Percentiles rank a stretch among this genome's conserved stretches.
These are phyloP conservation scores for Calyptomena viridis DNA, from an alignment of 2,113 vertebrate genomes.

Conservation along the genomic window DNA sequence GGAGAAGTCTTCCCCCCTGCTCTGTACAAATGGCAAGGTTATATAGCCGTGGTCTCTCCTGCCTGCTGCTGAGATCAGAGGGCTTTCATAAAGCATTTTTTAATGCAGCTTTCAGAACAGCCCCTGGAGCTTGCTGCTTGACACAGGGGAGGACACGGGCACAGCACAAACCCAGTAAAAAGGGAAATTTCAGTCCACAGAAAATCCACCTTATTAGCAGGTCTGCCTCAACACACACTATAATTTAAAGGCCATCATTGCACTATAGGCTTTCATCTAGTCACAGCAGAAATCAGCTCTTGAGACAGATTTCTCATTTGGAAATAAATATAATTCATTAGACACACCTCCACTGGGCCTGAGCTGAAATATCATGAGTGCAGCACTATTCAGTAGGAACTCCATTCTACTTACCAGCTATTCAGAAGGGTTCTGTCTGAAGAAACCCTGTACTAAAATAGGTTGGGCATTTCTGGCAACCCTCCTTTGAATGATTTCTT, in stretches of 20 bases:
- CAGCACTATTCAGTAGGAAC: neutral
- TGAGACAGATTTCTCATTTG: neutral
- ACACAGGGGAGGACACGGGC: neutral
- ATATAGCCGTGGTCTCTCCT: neutral
- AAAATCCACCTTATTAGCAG: constrained; percentile 8
- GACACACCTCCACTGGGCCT: neutral
- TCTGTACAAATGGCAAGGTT: neutral
- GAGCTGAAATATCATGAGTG: neutral
- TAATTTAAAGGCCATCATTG: neutral
- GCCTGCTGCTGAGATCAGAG: neutral
- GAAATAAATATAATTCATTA: neutral
- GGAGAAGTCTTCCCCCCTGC: neutral
- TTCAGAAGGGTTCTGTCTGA: neutral
- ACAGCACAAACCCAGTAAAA: neutral
- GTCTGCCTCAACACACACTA: neutral
- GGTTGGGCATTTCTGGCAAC: neutral
- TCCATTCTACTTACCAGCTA: neutral
- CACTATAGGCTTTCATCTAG: neutral
- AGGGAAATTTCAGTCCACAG: neutral
- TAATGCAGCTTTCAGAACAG: constrained; percentile 15
- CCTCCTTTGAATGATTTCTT: neutral
- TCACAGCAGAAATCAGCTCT: neutral
- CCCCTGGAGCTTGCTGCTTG: neutral
- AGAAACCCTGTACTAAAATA: neutral
- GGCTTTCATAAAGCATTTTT: constrained; percentile 21